phyloP scores from a whole-genome alignment of 2,113 vertebrate species.

The Verasper variegatus region DNA sequence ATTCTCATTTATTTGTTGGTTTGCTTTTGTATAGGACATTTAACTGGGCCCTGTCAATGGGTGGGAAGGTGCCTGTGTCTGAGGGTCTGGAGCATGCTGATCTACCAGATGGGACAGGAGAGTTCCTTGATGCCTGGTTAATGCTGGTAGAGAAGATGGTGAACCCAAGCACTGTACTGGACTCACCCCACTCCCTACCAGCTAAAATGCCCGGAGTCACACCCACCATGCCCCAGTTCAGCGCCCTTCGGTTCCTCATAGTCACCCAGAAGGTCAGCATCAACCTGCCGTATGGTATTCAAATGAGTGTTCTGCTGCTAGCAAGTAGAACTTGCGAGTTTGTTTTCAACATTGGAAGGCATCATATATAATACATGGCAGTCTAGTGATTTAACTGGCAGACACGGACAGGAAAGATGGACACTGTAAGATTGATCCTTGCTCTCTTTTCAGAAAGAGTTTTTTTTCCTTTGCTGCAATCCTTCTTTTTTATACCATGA shows the following conservation, averaged over 20 bases:
- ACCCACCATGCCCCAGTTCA: slow-evolving; percentile 90
- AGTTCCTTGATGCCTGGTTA: slow-evolving; percentile 94
- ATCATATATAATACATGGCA: neutral
- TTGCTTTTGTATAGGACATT: slow-evolving; percentile 84
- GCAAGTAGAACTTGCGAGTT: no score
- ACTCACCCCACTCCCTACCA: slow-evolving; percentile 92
- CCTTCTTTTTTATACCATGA: neutral
- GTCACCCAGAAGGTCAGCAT: slow-evolving; percentile 92
- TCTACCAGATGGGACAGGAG: slow-evolving; percentile 92
- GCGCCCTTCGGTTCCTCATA: slow-evolving; percentile 92
- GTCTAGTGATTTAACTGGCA: neutral
- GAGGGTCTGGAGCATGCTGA: slow-evolving; percentile 92
- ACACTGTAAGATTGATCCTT: neutral
- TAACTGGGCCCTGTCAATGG: slow-evolving; percentile 96
- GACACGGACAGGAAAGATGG: neutral
- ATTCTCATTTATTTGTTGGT: neutral
- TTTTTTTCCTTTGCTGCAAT: neutral
- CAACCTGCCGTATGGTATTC: neutral
- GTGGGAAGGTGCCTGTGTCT: slow-evolving; percentile 90
- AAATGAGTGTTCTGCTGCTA: neutral
- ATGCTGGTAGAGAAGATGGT: slow-evolving; percentile 98
- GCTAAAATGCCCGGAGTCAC: slow-evolving; percentile 90
- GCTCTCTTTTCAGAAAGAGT: neutral
- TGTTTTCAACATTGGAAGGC: neutral
- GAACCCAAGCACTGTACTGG: slow-evolving; percentile 93